Evolutionary conservation across 1,140 invertebrate species (phyloP), one percentile per base, ranked within the genome.

Genomic region (Meloidogyne chitwoodi): DNA sequence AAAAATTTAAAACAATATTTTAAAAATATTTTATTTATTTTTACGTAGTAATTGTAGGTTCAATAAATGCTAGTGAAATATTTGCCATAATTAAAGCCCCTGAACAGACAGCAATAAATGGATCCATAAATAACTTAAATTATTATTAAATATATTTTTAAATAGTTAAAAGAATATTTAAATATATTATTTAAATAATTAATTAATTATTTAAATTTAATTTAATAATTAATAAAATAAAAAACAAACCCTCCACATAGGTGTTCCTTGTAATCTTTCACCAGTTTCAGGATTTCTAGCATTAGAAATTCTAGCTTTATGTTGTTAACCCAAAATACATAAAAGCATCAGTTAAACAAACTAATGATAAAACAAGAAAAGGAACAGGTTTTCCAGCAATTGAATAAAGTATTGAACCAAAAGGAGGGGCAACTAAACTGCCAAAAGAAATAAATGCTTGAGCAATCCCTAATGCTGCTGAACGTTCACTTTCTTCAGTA

Each of bases 41-140:
- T n/a, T 67, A 99, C 0, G 96, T 90, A 0, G 95, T 95, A 38
- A 99, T 98, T 0, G 97, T 99, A 0, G 97, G 97, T 88, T 99
- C 97, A 0, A 99, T 89, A 86, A 99, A 99, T 2, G 97, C 96
- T 27, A 99, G 89, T 0, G 95, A 95, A 2, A 99, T 94, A 88
- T 99, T 99, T 0, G 96, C 94, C 95, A 99, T 98, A 90, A 97
- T 95, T 4, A 99, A 89, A 6, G 96, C 96, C 22, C 97, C 97
- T 0, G 96, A 93, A 85, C 94, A 96, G 1, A 95, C 92, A 0
- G 95, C 93, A 77, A 99, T 98, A 88, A 96, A 98, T 0, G 96
- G 96, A 89, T 99, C 96, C 90, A 97, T 95, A 62, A 99, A 91
- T 0, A 99, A 90, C 67, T 91, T 91, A 92, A n/a, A n/a, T n/a